Evolutionary conservation across 2,113 vertebrate species (phyloP), one percentile per base, ranked within the genome.

Genomic region (Macquaria ambigua): DNA sequence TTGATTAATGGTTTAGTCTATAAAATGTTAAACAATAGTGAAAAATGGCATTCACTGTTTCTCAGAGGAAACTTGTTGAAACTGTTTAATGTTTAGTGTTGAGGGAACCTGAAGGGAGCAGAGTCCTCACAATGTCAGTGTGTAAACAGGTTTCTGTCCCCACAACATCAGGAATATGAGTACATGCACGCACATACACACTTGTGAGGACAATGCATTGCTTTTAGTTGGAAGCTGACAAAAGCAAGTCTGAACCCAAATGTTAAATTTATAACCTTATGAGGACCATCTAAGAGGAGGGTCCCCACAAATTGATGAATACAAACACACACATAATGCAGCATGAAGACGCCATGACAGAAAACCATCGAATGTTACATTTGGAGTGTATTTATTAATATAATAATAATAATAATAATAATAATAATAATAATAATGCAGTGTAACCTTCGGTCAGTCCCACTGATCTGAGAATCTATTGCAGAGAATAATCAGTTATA

Each of bases 401-500:
- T 79, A 76, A 86, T 74, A 70, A 87, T 80, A 74, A 74, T 79
- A 74, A 58, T 74, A 37, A 58, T 87, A 58, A 68, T 74, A 61
- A 77, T 85, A 16, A 76, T 77, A 71, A 81, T 84, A 72, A 74
- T 73, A 28, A 64, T 41, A 43, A 76, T 77, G 74, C 71, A 82
- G 74, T 75, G 81, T 53, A 58, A 74, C 58, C 64, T 66, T 52
- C 53, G 62, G 68, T 82, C 82, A 64, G 70, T 74, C 86, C 56
- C 52, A 63, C 59, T 74, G 64, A 81, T 82, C 67, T 87, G 83
- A 84, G 68, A 86, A 64, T 80, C 72, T 84, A 90, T 86, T 84
- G 76, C 88, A 83, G 86, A 89, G 81, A 86, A 89, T 80, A 79
- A 81, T 82, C 66, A 84, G 79, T 81, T 90, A 90, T 75, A 90